Evolutionary conservation across 2,888 invertebrate species (phyloP), one percentile per base, ranked within the genome.

Genomic region (Andrena minutula): DNA sequence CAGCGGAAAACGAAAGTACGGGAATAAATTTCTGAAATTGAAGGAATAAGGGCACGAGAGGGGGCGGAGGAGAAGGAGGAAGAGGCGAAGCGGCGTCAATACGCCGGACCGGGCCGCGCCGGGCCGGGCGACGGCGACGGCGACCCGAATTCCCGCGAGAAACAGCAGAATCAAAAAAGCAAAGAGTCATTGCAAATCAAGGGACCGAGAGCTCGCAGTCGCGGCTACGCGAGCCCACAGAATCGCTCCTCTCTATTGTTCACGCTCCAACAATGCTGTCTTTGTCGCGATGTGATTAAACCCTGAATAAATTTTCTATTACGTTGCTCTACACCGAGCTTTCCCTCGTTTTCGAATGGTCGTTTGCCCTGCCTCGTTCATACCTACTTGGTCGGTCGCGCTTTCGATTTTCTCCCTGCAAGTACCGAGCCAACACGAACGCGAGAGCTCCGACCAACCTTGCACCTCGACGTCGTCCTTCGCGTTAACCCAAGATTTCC

Each of bases 221-320:
- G 66, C 49, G 68, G 82, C 66, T 76, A 60, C 61, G 78, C 80
- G 83, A 82, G 72, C 81, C 83, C 86, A 47, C 75, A 69, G 78
- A 83, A 85, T 76, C 79, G 49, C 60, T 56, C 56, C 56, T 53
- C 41, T 53, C 87, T 79, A 90, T 91, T 91, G 90, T 91, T 89
- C 87, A 74, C 47, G 79, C 49, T 68, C 79, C 88, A 91, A 91
- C 91, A 91, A 91, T 91, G 86, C 89, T 86, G 87, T 88, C 90
- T 91, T 91, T 91, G 90, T 90, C 88, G 86, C 89, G 83, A 90
- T 90, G 90, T 90, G 90, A 91, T 91, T 91, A 91, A 90, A 89
- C 87, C 87, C 89, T 87, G 87, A 91, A 91, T 91, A 91, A 91
- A 91, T 91, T 89, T 90, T 89, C 87, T 84, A 90, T 91, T 86